Evolutionary conservation across 35 echinoderm and acorn worm genomes (phyloP).

Genomic region (Eucidaris tribuloides): DNA sequence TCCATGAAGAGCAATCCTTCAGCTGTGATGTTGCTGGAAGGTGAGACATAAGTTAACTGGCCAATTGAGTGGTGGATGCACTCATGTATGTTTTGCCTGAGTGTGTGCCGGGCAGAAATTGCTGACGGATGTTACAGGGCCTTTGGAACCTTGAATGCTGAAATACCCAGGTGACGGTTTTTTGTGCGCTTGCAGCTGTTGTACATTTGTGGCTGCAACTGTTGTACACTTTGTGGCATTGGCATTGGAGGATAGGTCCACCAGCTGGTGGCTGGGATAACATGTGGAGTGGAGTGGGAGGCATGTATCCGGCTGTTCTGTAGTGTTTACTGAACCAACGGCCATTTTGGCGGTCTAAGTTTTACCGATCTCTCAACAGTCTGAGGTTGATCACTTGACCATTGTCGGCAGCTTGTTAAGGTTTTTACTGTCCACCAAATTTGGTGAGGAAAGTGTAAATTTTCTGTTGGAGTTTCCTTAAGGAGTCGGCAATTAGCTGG

Average conservation of each 20-base stretch:
- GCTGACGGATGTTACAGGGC: too few species aligned
- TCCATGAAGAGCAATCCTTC: constrained; percentile 60
- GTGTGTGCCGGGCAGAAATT: too few species aligned
- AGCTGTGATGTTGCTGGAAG: constrained; percentile 26
- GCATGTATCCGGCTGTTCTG: constrained; percentile 14
- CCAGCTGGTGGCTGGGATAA: background rate
- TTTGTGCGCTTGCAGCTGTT: background rate
- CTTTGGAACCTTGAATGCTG: too few species aligned
- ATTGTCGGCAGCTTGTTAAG: too few species aligned
- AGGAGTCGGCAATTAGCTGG: too few species aligned
- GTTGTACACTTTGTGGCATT: background rate
- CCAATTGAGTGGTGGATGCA: constrained; percentile 7
- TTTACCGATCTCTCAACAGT: constrained; percentile 11
- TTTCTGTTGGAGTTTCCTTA: too few species aligned
- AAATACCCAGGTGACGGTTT: too few species aligned
- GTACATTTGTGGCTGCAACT: background rate
- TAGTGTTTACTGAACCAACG: constrained; percentile 1
- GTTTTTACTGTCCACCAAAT: too few species aligned
- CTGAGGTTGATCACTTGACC: too few species aligned
- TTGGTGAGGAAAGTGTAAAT: too few species aligned
- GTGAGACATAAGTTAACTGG: background rate
- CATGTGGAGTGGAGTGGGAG: too few species aligned
- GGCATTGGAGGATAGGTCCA: background rate
- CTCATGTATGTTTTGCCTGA: background rate
- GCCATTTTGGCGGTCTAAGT: background rate